phyloP scores from a whole-genome alignment of 2,113 vertebrate species.

The Embiotoca jacksoni region DNA sequence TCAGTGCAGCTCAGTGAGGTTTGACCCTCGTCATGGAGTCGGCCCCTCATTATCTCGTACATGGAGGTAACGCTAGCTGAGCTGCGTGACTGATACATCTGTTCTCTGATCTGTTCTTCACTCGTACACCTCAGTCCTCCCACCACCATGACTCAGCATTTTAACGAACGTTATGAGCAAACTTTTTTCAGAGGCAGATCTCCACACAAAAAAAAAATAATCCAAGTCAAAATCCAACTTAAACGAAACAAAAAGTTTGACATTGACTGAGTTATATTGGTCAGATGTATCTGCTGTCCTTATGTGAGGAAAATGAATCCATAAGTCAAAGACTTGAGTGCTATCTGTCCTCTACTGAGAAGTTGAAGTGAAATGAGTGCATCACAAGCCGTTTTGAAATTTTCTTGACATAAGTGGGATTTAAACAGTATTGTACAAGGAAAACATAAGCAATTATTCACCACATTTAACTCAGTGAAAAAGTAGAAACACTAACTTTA shows the following conservation, averaged over 20 bases:
- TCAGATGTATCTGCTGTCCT: background rate
- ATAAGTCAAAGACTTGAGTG: background rate
- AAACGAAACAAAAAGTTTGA: background rate
- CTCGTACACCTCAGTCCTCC: constrained; percentile 47
- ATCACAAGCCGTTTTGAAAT: background rate
- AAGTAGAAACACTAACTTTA: background rate
- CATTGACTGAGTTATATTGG: background rate
- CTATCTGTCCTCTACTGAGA: background rate
- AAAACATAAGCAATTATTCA: background rate
- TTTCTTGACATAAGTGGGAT: background rate
- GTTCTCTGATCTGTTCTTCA: constrained; percentile 55
- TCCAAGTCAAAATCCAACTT: background rate
- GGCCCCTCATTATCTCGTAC: constrained; percentile 44
- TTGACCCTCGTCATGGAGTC: constrained; percentile 47
- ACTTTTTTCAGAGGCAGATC: background rate
- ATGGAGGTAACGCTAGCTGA: constrained; percentile 42
- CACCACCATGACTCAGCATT: constrained; percentile 44
- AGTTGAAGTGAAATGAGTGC: background rate
- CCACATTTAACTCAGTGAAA: background rate
- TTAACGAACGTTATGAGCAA: background rate
- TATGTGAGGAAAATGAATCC: background rate
- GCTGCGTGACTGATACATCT: constrained; percentile 46
- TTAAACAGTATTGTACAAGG: background rate
- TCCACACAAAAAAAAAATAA: background rate
- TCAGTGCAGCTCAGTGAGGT: constrained; percentile 38